Percentiles rank a stretch among this genome's conserved stretches.
phyloP scores from a whole-genome alignment of 2,888 invertebrate species.

The Trichogramma dendrolimi region DNA sequence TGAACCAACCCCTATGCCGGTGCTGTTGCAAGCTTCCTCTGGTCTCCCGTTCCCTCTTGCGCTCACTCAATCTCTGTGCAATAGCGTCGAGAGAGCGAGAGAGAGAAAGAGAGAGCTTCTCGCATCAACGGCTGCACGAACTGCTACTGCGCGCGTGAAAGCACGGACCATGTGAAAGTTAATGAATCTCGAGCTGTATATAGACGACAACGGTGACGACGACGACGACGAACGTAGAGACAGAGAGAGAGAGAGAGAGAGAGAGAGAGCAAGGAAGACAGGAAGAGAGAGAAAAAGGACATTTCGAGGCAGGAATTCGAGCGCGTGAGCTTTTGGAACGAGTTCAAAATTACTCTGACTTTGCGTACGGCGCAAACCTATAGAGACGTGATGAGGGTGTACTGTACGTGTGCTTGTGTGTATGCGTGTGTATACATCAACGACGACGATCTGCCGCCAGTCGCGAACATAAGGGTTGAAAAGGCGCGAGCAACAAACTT shows the following conservation, averaged over 20 bases:
- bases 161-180: slow-evolving; percentile 34
- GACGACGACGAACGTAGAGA: slow-evolving; percentile 1
- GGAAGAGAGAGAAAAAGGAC: slow-evolving; percentile 4
- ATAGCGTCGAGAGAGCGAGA: too few relatives aligned
- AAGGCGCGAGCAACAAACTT: too few relatives aligned
- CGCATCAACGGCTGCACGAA: slow-evolving; percentile 5
- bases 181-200: slow-evolving; percentile 39
- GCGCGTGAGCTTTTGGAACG: slow-evolving; percentile 27
- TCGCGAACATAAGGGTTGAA: too few relatives aligned
- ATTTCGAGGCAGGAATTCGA: slow-evolving; percentile 25
- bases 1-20: slow-evolving; percentile 9
- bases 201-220: neutral
- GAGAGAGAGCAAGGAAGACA: slow-evolving; percentile 5
- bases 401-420: too few relatives aligned
- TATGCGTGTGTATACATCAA: too few relatives aligned
- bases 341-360: slow-evolving; percentile 30
- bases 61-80: too few relatives aligned
- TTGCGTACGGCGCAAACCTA: slow-evolving; percentile 2
- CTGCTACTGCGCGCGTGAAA: too few relatives aligned
- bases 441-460: too few relatives aligned
- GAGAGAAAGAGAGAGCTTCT: slow-evolving; percentile 3
- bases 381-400: neutral
- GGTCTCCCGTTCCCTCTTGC: slow-evolving; percentile 15
- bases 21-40: slow-evolving; percentile 15
- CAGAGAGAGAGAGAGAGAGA: slow-evolving; percentile 10